Percentiles rank a stretch among this genome's conserved stretches.
These are phyloP conservation scores for Natator depressus DNA, from an alignment of 2,113 vertebrate genomes.

Conservation along the genomic window DNA sequence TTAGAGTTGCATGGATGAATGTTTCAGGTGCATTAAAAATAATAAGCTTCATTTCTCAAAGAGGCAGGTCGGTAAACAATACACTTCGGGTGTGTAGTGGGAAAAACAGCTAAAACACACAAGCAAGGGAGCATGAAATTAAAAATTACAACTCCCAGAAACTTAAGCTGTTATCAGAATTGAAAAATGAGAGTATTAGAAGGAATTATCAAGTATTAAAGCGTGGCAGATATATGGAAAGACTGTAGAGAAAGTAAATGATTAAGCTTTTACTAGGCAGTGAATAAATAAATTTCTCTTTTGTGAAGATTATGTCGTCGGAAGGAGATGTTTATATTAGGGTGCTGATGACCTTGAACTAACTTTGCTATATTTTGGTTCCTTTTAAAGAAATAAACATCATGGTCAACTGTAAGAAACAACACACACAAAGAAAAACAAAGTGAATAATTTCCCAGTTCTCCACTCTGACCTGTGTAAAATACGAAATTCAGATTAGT, in stretches of 20 bases:
- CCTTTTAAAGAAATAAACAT: background rate
- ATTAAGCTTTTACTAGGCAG: constrained; percentile 17
- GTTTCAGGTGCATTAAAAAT: constrained; percentile 1
- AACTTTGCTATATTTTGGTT: background rate
- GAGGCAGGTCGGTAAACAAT: background rate
- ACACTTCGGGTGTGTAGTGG: background rate
- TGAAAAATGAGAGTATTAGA: background rate
- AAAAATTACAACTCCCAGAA: background rate
- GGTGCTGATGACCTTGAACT: background rate
- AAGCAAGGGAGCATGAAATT: background rate
- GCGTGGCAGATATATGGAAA: background rate
- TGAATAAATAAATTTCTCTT: background rate
- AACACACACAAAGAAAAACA: background rate
- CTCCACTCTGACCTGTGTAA: background rate
- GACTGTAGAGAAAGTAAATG: constrained; percentile 3
- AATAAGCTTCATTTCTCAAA: background rate
- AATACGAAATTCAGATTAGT: fast-evolving
- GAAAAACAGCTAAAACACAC: background rate
- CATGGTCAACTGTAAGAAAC: background rate
- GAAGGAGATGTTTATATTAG: background rate
- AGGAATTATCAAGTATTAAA: background rate
- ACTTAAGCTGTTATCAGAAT: background rate
- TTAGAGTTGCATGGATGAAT: background rate
- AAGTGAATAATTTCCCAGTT: background rate
- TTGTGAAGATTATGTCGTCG: background rate